Conservation (phyloP, 2,797 vertebrate species). For the Nothura maculosa region DNA sequence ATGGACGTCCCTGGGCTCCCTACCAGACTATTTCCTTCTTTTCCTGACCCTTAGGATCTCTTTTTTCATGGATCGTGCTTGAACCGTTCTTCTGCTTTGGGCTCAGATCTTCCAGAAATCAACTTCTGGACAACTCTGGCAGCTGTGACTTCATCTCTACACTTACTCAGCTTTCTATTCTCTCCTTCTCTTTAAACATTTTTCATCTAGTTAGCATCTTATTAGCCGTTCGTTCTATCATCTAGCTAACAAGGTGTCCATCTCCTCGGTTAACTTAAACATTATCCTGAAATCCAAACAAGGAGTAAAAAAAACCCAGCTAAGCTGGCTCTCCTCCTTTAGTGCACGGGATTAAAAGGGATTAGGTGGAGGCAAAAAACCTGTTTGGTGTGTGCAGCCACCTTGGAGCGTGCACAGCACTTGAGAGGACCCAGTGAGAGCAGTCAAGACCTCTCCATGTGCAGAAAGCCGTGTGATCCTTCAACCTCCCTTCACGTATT, state of each 20-base stretch:
- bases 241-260: background rate
- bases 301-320: background rate
- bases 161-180: accelerated
- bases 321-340: background rate
- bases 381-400: background rate
- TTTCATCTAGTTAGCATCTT: accelerated
- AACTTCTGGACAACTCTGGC: background rate
- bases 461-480: background rate
- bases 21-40: background rate
- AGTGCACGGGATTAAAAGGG: background rate
- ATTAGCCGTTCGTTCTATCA: accelerated
- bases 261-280: background rate
- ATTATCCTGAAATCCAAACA: background rate
- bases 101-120: background rate
- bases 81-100: background rate
- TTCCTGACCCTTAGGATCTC: background rate
- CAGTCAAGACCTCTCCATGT: background rate
- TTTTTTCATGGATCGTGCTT: background rate
- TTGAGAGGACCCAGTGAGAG: background rate
- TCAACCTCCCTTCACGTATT: background rate
- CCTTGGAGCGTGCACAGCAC: background rate
- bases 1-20: background rate
- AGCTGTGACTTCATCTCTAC: background rate
- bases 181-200: background rate
- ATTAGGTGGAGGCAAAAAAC: accelerated